Conservation (phyloP, 2,113 vertebrate genomes). For the Cephalopholis sonnerati region DNA sequence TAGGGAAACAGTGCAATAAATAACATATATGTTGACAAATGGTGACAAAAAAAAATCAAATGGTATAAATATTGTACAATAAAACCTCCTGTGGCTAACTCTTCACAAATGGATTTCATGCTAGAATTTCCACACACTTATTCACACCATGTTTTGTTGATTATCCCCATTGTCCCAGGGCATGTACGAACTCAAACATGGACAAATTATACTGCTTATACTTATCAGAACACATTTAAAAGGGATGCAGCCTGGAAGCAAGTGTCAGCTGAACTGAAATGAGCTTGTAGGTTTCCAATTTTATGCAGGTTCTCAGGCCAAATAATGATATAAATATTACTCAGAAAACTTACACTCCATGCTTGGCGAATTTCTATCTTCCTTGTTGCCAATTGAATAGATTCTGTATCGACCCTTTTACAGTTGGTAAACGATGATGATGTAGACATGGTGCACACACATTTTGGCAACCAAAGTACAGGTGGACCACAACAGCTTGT, state of each 20-base stretch:
- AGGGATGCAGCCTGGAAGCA: not conserved
- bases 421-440: too few species aligned
- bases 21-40: not conserved
- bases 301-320: not conserved
- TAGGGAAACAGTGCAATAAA: not conserved
- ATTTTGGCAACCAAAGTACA: too few species aligned
- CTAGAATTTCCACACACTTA: not conserved
- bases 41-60: not conserved
- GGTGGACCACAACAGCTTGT: too few species aligned
- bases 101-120: not conserved
- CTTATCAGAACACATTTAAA: not conserved
- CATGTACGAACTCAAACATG: not conserved
- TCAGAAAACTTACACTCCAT: not conserved
- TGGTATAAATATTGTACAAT: not conserved
- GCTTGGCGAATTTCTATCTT: not conserved
- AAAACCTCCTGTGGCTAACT: not conserved
- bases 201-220: not conserved
- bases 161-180: not conserved
- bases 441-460: too few species aligned
- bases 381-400: not conserved
- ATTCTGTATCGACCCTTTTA: not conserved
- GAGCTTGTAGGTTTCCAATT: not conserved
- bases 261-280: not conserved
- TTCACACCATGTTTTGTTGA: not conserved
- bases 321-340: constrained; percentile 10